phyloP scores from a whole-genome alignment of 2,113 vertebrate species.

The Perca flavescens region DNA sequence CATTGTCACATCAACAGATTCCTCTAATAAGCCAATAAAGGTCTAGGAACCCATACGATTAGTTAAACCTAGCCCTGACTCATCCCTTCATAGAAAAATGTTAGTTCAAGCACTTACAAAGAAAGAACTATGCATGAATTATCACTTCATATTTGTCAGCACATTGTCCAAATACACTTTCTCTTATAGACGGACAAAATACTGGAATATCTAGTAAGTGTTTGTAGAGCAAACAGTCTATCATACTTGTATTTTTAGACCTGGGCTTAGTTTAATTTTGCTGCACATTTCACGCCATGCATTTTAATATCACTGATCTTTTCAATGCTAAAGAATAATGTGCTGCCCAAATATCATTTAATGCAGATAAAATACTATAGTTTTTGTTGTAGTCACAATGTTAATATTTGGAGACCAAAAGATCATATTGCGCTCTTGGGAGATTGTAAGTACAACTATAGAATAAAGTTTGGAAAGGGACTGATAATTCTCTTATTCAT shows the following conservation, averaged over 20 bases:
- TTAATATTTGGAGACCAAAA: not conserved
- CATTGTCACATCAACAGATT: not conserved
- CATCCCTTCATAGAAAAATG: too few relatives aligned
- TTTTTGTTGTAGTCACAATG: too few relatives aligned
- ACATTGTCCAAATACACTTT: too few relatives aligned
- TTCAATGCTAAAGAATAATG: not conserved
- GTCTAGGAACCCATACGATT: too few relatives aligned
- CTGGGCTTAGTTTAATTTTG: not conserved
- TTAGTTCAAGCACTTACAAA: too few relatives aligned
- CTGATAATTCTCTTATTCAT: not conserved
- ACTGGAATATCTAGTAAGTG: not conserved
- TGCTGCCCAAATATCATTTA: not conserved
- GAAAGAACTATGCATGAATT: too few relatives aligned
- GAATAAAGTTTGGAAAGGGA: not conserved
- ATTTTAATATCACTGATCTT: not conserved
- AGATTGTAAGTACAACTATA: constrained; percentile 3
- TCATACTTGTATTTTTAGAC: not conserved
- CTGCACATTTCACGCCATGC: not conserved
- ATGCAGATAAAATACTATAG: not conserved
- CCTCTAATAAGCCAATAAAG: too few relatives aligned
- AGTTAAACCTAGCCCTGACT: too few relatives aligned
- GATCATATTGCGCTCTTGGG: not conserved
- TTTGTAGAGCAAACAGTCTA: not conserved
- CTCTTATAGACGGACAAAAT: not conserved
- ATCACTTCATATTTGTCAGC: too few relatives aligned